Percentiles rank a stretch among this genome's conserved stretches.
Evolutionary conservation across 2,888 invertebrate species (phyloP).

Genomic region (Parnassius apollo): DNA sequence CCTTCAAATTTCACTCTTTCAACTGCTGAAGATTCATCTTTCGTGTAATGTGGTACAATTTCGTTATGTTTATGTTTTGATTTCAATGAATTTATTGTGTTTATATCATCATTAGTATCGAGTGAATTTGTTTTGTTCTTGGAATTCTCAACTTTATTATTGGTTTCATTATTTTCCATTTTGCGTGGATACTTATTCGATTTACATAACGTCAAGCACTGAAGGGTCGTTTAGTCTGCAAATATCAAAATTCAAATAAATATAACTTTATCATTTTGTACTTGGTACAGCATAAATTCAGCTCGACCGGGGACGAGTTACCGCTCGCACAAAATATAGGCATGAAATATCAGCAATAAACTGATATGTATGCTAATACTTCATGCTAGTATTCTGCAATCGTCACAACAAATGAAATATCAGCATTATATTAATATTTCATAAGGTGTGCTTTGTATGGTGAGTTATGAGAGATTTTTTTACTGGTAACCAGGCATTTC

Average conservation of each 20-base stretch:
- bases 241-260: background rate
- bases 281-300: background rate
- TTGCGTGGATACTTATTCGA: background rate
- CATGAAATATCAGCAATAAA: background rate
- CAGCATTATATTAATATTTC: no score
- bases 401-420: no score
- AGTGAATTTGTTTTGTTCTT: slow-evolving; percentile 31
- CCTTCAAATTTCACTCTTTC: slow-evolving; percentile 73
- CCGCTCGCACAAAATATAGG: background rate
- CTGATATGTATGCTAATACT: background rate
- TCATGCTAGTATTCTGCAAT: background rate
- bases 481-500: no score
- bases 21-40: slow-evolving; percentile 44
- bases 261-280: background rate
- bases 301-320: no score
- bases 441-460: no score
- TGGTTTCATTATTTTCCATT: slow-evolving; percentile 11
- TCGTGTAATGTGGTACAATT: slow-evolving; percentile 42
- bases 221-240: slow-evolving; percentile 4
- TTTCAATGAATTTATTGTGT: slow-evolving; percentile 65
- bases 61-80: slow-evolving; percentile 46
- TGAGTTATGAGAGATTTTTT: no score
- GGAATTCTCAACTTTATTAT: background rate
- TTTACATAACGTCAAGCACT: slow-evolving; percentile 9
- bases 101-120: slow-evolving; percentile 45